phyloP scores from a whole-genome alignment of 2,888 invertebrate genomes.

The Drosophila helvetica region DNA sequence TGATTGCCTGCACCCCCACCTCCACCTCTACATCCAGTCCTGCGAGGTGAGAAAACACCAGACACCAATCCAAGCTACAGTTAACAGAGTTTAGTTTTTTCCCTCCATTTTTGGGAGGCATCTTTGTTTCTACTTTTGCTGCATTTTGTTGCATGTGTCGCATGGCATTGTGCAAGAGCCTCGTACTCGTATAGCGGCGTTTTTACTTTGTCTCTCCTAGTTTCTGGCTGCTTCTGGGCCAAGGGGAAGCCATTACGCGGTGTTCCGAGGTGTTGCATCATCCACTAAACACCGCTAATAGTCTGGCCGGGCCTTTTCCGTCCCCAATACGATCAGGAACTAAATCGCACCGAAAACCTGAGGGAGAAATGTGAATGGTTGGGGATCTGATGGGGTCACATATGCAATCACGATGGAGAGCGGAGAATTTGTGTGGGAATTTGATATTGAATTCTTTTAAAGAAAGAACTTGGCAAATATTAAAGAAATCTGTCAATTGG shows the following conservation, averaged over 20 bases:
- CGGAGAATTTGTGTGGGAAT: no score
- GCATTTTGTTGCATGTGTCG: conserved; percentile 17
- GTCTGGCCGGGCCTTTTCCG: not conserved
- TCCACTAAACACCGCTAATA: conserved; percentile 20
- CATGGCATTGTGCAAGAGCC: conserved; percentile 64
- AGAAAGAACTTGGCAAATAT: no score
- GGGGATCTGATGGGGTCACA: not conserved
- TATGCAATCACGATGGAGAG: not conserved
- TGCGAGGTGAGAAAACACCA: conserved; percentile 66
- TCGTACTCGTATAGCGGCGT: conserved; percentile 20
- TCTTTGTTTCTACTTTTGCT: conserved; percentile 54
- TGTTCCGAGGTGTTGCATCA: conserved; percentile 44
- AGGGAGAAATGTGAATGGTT: not conserved
- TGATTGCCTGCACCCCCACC: conserved; percentile 54
- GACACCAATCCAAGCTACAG: conserved; percentile 39
- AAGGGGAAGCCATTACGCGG: conserved; percentile 27
- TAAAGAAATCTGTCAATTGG: no score
- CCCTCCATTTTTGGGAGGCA: conserved; percentile 77
- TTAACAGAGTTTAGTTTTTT: conserved; percentile 33
- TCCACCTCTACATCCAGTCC: conserved; percentile 14
- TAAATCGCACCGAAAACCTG: not conserved
- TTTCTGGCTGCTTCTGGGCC: conserved; percentile 23
- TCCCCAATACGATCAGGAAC: not conserved
- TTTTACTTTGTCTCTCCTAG: conserved; percentile 35
- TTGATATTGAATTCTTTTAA: no score